phyloP scores from a whole-genome alignment of 2,797 vertebrate species.

The Tadarida brasiliensis region DNA sequence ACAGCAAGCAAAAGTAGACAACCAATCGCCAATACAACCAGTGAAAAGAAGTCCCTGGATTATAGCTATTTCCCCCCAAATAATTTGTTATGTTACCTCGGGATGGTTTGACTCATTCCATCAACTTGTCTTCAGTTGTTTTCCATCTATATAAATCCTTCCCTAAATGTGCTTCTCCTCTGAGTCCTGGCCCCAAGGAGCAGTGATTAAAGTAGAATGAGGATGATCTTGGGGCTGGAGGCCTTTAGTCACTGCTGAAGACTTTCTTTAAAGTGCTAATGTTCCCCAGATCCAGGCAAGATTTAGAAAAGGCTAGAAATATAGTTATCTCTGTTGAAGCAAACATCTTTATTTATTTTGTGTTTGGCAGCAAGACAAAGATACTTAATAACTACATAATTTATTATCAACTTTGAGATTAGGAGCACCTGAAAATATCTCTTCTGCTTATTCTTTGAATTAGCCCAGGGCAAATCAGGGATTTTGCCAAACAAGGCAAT shows the following conservation, averaged over 20 bases:
- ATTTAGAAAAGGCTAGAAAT: conserved; percentile 58
- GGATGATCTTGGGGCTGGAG: conserved; percentile 39
- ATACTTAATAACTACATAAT: conserved; percentile 72
- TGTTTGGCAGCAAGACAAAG: conserved; percentile 73
- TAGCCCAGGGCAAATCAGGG: conserved; percentile 69
- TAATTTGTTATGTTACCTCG: background rate
- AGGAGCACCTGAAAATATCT: conserved; percentile 76
- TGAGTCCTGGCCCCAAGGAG: conserved; percentile 6
- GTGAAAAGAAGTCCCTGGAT: background rate
- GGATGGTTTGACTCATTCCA: conserved; percentile 49
- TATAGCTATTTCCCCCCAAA: background rate
- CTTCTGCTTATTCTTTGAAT: conserved; percentile 66
- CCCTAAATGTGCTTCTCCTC: conserved; percentile 45
- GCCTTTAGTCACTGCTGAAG: conserved; percentile 55
- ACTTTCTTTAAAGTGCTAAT: conserved; percentile 76
- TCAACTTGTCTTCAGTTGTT: conserved; percentile 50
- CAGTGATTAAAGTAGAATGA: conserved; percentile 43
- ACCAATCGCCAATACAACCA: background rate
- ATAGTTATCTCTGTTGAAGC: conserved; percentile 32
- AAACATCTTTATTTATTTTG: conserved; percentile 78
- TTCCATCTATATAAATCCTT: conserved; percentile 65
- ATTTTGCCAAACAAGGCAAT: conserved; percentile 73
- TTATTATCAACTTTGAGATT: conserved; percentile 76
- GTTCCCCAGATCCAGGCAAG: conserved; percentile 62
- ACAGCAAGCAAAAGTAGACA: background rate